phyloP scores from a whole-genome alignment of 2,113 vertebrate species.

The Benitochromis conjunctus region DNA sequence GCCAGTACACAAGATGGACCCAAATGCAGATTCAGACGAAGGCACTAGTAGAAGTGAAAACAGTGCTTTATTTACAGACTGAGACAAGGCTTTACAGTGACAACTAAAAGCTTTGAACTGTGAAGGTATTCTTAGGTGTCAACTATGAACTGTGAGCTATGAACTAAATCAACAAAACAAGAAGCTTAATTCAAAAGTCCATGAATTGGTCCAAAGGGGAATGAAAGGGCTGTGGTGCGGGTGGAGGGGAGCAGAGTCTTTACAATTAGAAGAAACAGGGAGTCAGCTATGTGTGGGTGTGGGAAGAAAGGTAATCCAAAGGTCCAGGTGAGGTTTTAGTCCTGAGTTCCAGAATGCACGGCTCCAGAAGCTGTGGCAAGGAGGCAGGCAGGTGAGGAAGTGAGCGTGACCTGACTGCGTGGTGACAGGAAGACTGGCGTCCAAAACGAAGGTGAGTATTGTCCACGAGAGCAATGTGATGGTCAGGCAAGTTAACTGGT shows the following conservation, averaged over 20 bases:
- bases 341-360: background rate
- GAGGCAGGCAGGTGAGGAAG: no score
- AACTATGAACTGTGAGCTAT: background rate
- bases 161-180: background rate
- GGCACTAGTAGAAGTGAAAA: background rate
- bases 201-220: background rate
- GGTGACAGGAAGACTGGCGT: no score
- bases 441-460: no score
- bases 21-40: background rate
- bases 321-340: background rate
- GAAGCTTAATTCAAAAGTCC: background rate
- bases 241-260: background rate
- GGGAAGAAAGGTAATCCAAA: background rate
- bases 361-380: no score
- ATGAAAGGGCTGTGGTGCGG: background rate
- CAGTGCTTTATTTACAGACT: background rate
- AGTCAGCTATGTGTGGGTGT: accelerated
- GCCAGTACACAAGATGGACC: no score
- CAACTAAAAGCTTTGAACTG: background rate
- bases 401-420: no score
- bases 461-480: no score
- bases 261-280: no score
- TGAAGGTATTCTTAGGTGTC: no score
- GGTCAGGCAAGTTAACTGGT: background rate
- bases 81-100: background rate